phyloP scores from a whole-genome alignment of 2,888 invertebrate genomes.

The Ashinkailepas kermadecensis region DNA sequence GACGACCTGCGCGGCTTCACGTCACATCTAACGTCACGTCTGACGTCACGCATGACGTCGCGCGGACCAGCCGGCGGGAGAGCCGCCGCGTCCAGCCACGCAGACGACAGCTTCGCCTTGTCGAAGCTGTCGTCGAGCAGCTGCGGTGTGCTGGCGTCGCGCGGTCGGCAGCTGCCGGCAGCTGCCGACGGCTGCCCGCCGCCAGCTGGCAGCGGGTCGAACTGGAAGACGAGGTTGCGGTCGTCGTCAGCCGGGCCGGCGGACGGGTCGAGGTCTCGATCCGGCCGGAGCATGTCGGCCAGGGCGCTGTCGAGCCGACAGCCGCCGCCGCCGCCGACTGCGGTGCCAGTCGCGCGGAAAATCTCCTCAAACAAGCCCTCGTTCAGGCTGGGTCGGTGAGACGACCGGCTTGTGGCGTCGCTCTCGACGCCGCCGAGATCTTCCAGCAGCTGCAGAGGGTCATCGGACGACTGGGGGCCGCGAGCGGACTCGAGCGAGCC shows the following conservation, averaged over 20 bases:
- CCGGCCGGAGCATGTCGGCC: not conserved
- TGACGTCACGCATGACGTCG: not conserved
- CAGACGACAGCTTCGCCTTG: too few species aligned
- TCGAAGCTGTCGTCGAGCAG: too few species aligned
- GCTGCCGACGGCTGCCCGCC: not conserved
- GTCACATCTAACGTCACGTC: not conserved
- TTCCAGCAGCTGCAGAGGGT: constrained; percentile 4
- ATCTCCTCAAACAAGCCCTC: not conserved
- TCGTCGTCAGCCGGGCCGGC: not conserved
- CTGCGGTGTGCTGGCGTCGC: not conserved
- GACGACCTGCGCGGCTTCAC: not conserved
- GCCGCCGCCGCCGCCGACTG: not conserved
- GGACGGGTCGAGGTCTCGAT: not conserved
- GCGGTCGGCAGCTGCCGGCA: not conserved
- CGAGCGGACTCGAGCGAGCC: not conserved
- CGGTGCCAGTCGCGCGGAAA: not conserved
- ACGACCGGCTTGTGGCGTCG: too few species aligned
- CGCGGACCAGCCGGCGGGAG: too few species aligned
- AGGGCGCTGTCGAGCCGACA: not conserved
- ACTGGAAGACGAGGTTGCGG: not conserved
- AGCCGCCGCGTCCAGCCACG: too few species aligned
- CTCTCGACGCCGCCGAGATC: not conserved
- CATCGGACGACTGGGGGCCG: not conserved
- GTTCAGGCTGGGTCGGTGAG: not conserved
- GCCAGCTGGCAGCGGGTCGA: not conserved